Evolutionary conservation across 1,140 invertebrate species (phyloP).

Genomic region (Aleiodes sp.): DNA sequence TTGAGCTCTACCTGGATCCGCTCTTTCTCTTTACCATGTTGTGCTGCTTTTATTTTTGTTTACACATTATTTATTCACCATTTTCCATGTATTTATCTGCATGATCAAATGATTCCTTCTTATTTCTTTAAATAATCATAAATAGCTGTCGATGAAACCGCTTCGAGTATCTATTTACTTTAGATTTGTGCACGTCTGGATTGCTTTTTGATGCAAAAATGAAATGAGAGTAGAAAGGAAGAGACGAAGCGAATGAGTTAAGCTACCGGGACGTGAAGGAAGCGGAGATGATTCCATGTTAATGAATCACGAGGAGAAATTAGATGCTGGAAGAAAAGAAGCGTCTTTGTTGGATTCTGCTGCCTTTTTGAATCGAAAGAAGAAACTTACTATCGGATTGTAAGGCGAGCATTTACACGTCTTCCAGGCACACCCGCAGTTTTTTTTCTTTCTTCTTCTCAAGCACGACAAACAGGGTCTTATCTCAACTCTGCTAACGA

Average conservation of each 20-base stretch:
- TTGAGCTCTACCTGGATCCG: background rate
- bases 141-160: background rate
- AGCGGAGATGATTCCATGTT: background rate
- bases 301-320: slow-evolving; percentile 8
- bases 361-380: background rate
- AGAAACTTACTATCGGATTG: slow-evolving; percentile 34
- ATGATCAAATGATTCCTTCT: background rate
- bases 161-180: background rate
- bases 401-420: slow-evolving; percentile 41
- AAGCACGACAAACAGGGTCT: background rate
- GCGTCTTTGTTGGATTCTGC: background rate
- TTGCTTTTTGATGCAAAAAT: slow-evolving; percentile 12
- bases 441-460: slow-evolving; percentile 16
- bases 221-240: slow-evolving; percentile 1
- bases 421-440: slow-evolving; percentile 34
- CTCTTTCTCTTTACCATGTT: background rate
- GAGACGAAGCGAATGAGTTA: slow-evolving; percentile 11
- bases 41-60: too few species aligned
- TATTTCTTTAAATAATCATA: background rate
- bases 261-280: background rate
- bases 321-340: slow-evolving; percentile 15
- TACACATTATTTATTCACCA: background rate
- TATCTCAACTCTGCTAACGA: background rate
- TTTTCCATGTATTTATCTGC: background rate
- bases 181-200: background rate